A percentile compares a stretch with the other conserved stretches of the same genome.
These are phyloP conservation scores for Oceanodroma leucorhoa DNA, from an alignment of 2,797 vertebrate genomes.

Conservation along the genomic window DNA sequence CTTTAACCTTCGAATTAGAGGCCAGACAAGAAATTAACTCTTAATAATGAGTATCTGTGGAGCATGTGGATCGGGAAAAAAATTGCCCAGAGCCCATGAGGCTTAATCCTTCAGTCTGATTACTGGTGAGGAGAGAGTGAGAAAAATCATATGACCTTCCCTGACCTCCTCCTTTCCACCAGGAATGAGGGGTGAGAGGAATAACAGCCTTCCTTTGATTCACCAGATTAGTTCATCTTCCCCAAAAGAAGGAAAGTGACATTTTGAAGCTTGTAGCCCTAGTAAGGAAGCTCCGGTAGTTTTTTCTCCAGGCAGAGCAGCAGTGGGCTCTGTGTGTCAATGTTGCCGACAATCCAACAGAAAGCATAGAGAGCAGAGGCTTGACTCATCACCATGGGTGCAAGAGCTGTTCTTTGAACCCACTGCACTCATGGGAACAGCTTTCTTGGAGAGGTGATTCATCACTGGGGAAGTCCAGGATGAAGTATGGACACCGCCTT, in stretches of 20 bases:
- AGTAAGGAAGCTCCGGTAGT: background rate
- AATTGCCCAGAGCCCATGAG: background rate
- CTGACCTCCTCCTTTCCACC: background rate
- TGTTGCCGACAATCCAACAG: background rate
- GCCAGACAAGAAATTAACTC: background rate
- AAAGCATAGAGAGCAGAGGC: background rate
- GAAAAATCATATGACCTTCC: background rate
- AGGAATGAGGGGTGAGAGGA: background rate
- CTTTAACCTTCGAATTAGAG: background rate
- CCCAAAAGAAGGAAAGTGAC: background rate
- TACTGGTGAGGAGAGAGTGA: background rate
- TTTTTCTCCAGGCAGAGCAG: background rate
- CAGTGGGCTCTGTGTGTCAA: background rate
- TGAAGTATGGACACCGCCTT: background rate
- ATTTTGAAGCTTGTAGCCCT: background rate
- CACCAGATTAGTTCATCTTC: background rate
- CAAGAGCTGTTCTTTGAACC: slow-evolving; percentile 7
- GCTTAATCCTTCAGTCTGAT: background rate
- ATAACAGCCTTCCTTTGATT: background rate
- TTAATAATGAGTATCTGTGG: background rate
- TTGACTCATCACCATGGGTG: slow-evolving; percentile 9
- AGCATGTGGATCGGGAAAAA: background rate
- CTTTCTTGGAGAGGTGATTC: slow-evolving; percentile 20
- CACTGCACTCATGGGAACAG: background rate
- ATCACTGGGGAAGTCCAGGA: background rate